Base-by-base conservation (phyloP, 1,140 invertebrate species). In the Neodiprion pinetum region DNA sequence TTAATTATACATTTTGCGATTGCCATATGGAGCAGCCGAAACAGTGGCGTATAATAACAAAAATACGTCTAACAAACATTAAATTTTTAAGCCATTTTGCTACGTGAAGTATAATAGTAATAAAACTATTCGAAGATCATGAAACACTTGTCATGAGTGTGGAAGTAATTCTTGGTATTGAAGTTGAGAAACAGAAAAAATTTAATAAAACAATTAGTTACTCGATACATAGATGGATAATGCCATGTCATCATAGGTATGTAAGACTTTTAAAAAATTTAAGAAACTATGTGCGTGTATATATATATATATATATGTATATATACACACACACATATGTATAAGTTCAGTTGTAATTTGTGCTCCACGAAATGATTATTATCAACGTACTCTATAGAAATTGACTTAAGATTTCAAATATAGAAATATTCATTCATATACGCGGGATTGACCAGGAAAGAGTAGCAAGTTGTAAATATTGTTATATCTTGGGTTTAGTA, bases 401-500 rank as follows among this genome's bases (percentile, higher is more conserved):
- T 61, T 61, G 53, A 61, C 2, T 61, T n/a, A 61, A 61, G 53
- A 8, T 61, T 61, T 1, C 53, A 61, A 61, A 3, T 61, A 11
- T 11, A 61, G 7, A n/a, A 61, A n/a, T 61, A 61, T 61, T 12
- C 53, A 11, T 61, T 14, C 53, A 12, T 61, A 61, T 17, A 14
- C 53, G 11, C n/a, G n/a, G 11, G n/a, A 7, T 61, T 61, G 11
- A 17, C 68, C 66, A 68, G 74, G n/a, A 74, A 79, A 71, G 72
- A 23, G 48, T 67, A 72, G 73, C 1, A 79, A 75, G 82, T 82
- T 88, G 84, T 86, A 88, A 78, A 86, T 86, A 87, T 82, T 85
- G 83, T 84, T 81, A 82, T 40, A 40, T 74, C 78, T 83, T 84
- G 78, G 77, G 85, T 80, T 81, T 82, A 80, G 77, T 85, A 86